Base-by-base conservation (phyloP, 2,888 invertebrate species). In the Chrysotoxum bicinctum region DNA sequence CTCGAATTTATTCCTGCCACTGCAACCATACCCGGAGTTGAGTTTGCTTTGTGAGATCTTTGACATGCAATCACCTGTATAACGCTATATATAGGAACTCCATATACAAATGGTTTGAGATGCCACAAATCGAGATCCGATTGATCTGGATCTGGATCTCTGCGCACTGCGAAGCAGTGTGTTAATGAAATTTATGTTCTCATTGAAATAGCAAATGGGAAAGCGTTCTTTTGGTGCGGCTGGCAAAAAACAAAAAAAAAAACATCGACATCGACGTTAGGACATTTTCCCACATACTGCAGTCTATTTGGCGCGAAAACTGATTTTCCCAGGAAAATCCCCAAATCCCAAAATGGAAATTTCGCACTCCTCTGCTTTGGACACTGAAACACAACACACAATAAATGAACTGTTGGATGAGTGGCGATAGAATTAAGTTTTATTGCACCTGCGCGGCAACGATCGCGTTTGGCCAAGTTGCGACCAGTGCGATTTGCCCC, bases 181-280 rank as follows among this genome's bases (percentile, higher is more conserved):
- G 84, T 75, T 84, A 84, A 84, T 84, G 84, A 84, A 84, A 84
- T 84, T 84, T 84, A 80, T 84, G 84, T 80, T 84, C 84, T 21
- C 80, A 80, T 84, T 80, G 80, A 60, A 76, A 56, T 56, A 35
- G 50, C 23, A 50, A 79, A 79, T 69, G 60, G 58, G 66, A 79
- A 60, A 73, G 50, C 43, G 73, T 83, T 78, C 82, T 76, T 32
- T 6, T 37, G 77, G 50, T 64, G 70, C 64, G 10, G 23, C 64
- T 19, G 7, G 21, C n/a, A 52, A 40, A 21, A 21, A 9, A 52
- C 9, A 3, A 6, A 19, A 19, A 56, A 56, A 30, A 30, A 32
- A 56, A 9, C 12, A 19, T 16, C 23, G 7, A 16, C 9, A 0
- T 14, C 12, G 23, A n/a, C 14, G 40, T 64, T 79, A 74, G 82